Evolutionary conservation across 2,888 invertebrate species (phyloP).

Genomic region (Tryphoninae sp.): DNA sequence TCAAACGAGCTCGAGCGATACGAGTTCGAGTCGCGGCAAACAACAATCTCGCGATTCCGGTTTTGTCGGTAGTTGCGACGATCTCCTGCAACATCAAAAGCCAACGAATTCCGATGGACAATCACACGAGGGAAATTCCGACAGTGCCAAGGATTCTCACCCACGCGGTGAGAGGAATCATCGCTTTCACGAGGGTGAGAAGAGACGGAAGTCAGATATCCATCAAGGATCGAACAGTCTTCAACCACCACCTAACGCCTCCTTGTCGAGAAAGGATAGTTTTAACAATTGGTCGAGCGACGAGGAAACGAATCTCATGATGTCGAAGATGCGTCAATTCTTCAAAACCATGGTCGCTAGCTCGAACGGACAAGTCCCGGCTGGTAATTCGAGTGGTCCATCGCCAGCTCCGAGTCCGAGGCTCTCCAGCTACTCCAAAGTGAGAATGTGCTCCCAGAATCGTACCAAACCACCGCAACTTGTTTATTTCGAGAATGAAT

Average conservation of each 20-base stretch:
- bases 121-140: slow-evolving; percentile 59
- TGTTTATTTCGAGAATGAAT: slow-evolving; percentile 94
- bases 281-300: slow-evolving; percentile 97
- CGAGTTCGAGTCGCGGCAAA: slow-evolving; percentile 84
- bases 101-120: slow-evolving; percentile 56
- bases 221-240: slow-evolving; percentile 73
- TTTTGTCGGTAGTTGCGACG: slow-evolving; percentile 94
- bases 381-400: slow-evolving; percentile 71
- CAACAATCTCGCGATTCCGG: slow-evolving; percentile 94
- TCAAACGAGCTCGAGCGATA: slow-evolving; percentile 70
- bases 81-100: slow-evolving; percentile 87
- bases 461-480: slow-evolving; percentile 92
- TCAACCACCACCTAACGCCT: slow-evolving; percentile 83
- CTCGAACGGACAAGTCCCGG: slow-evolving; percentile 79
- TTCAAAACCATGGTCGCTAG: slow-evolving; percentile 94
- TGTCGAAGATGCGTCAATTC: slow-evolving; percentile 96
- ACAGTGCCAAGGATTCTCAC: slow-evolving; percentile 57
- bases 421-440: slow-evolving; percentile 73
- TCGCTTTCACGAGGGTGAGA: slow-evolving; percentile 42
- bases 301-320: slow-evolving; percentile 96
- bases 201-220: slow-evolving; percentile 56
- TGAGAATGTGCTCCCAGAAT: slow-evolving; percentile 79
- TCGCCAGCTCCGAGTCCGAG: slow-evolving; percentile 84
- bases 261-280: slow-evolving; percentile 91
- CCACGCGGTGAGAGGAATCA: slow-evolving; percentile 53